These are phyloP conservation scores for Chaetogeoica ovagalla DNA, from an alignment of 2,888 invertebrate genomes.

Conservation along the genomic window DNA sequence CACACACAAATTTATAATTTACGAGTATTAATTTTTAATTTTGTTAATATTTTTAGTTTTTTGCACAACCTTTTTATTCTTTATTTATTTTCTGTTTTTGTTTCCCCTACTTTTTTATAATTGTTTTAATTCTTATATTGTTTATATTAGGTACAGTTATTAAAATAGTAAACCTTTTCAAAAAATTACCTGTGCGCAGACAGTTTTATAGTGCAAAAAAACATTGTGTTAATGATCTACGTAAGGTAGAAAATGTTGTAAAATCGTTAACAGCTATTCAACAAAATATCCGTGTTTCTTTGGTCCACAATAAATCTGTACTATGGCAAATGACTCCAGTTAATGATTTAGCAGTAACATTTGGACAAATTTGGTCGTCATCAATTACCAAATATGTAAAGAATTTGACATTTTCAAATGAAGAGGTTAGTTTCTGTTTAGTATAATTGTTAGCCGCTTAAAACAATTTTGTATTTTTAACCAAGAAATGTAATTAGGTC, in stretches of 20 bases:
- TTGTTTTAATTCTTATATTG: neutral
- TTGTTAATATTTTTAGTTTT: too few species aligned
- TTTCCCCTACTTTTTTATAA: neutral
- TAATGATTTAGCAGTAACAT: constrained; percentile 57
- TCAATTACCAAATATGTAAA: constrained; percentile 55
- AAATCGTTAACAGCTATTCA: constrained; percentile 63
- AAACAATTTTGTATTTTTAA: neutral
- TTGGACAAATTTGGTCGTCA: constrained; percentile 53
- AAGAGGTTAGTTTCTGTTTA: constrained; percentile 56
- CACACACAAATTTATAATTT: too few species aligned
- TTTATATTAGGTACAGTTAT: constrained; percentile 63
- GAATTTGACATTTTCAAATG: constrained; percentile 56
- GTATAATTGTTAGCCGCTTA: neutral
- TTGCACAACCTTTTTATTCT: too few species aligned
- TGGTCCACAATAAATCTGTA: constrained; percentile 61
- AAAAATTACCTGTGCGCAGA: constrained; percentile 65
- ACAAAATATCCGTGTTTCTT: constrained; percentile 61
- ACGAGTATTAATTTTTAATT: too few species aligned
- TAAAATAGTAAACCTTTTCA: constrained; percentile 63
- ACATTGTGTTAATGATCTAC: constrained; percentile 63
- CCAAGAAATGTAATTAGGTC: constrained; percentile 1
- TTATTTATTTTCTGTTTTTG: too few species aligned
- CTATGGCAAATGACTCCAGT: constrained; percentile 62
- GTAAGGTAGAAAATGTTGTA: constrained; percentile 63
- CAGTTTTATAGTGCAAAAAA: constrained; percentile 62